These are phyloP conservation scores for Zootoca vivipara DNA, from an alignment of 2,113 vertebrate genomes.

Conservation along the genomic window DNA sequence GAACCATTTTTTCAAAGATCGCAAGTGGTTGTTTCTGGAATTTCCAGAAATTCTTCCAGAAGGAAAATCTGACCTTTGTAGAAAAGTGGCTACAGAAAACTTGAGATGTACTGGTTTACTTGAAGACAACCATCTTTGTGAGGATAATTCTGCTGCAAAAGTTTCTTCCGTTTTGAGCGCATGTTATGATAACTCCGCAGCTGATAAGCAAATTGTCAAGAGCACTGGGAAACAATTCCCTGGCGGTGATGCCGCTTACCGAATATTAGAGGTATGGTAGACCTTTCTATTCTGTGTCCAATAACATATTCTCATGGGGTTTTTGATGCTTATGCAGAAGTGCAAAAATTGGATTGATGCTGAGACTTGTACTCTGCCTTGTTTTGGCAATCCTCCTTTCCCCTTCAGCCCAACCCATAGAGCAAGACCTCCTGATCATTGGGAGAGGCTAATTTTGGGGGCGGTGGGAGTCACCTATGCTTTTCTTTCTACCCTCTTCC, in stretches of 20 bases:
- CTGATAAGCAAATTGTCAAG: constrained; percentile 32
- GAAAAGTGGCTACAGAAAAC: constrained; percentile 8
- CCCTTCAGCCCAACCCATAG: no score
- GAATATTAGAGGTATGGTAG: constrained; percentile 87
- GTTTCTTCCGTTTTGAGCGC: constrained; percentile 33
- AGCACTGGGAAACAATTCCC: constrained; percentile 74
- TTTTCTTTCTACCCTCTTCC: no score
- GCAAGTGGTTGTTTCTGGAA: constrained; percentile 91
- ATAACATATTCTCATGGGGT: neutral
- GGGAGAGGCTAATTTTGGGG: no score
- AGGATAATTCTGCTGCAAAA: constrained; percentile 24
- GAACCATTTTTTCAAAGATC: constrained; percentile 93
- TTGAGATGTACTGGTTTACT: constrained; percentile 10
- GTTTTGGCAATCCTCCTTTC: no score
- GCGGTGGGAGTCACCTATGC: no score
- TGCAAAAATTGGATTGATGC: no score
- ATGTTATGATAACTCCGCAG: constrained; percentile 25
- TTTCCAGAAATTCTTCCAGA: constrained; percentile 90
- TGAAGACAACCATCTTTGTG: constrained; percentile 39
- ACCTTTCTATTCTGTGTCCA: neutral
- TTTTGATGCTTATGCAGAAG: no score
- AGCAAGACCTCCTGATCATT: no score
- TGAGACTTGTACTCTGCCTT: no score
- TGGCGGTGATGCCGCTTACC: constrained; percentile 82
- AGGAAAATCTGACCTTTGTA: constrained; percentile 43